These are phyloP conservation scores for Dugesia japonica DNA, from an alignment of 2,888 invertebrate species.

Conservation along the genomic window DNA sequence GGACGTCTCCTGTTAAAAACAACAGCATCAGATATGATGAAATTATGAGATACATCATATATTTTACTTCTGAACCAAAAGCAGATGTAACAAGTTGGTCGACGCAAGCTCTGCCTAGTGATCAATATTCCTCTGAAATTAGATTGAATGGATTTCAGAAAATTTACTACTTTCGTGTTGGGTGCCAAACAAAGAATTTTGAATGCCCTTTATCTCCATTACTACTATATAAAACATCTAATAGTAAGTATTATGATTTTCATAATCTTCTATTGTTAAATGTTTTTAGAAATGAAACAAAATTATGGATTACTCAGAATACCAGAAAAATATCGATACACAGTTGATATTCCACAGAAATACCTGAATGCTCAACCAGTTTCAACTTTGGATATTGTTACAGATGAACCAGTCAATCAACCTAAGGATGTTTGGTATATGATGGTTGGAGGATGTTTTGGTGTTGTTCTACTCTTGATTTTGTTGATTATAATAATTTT, in stretches of 20 bases:
- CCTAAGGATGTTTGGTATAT: background rate
- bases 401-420: background rate
- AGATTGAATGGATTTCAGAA: background rate
- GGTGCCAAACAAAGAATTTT: background rate
- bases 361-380: background rate
- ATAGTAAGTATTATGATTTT: background rate
- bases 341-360: background rate
- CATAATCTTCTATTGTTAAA: background rate
- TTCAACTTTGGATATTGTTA: background rate
- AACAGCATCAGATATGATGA: background rate
- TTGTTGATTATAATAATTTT: background rate
- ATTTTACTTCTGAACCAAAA: background rate
- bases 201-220: background rate
- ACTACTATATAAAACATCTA: background rate
- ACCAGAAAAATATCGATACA: background rate
- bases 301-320: background rate
- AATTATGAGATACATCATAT: background rate
- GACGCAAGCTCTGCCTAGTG: background rate
- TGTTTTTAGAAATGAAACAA: background rate
- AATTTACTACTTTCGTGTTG: background rate
- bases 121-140: background rate
- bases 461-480: background rate
- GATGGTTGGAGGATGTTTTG: background rate
- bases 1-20: background rate
- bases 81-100: background rate